Percentiles rank a stretch among this genome's conserved stretches.
Evolutionary conservation across 2,113 vertebrate species (phyloP).

Genomic region (Merops nubicus): DNA sequence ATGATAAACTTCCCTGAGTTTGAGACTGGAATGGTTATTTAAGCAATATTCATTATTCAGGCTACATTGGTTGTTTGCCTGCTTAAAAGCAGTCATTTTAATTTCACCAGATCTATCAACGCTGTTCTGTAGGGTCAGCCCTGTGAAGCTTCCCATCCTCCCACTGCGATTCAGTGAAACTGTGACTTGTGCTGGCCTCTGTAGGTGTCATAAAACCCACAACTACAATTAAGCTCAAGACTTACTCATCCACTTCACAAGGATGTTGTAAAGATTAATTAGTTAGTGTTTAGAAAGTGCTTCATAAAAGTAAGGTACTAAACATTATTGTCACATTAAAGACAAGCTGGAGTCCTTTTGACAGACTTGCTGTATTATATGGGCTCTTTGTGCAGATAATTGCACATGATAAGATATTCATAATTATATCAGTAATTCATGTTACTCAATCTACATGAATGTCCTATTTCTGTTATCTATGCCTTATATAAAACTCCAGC

Average conservation of each 20-base stretch:
- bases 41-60: not conserved
- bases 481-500: not conserved
- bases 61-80: not conserved
- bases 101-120: not conserved
- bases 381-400: conserved; percentile 7
- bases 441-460: not conserved
- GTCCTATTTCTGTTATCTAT: not conserved
- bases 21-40: not conserved
- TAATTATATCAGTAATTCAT: not conserved
- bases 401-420: not conserved
- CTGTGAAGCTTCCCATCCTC: not conserved
- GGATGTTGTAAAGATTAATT: not conserved
- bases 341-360: not conserved
- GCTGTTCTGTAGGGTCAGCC: not conserved
- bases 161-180: not conserved
- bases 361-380: not conserved
- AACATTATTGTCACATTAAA: conserved; percentile 31
- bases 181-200: not conserved
- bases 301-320: conserved; percentile 27
- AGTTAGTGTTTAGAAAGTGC: conserved; percentile 1
- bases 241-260: not conserved
- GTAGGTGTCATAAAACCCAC: not conserved
- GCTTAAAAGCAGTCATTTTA: not conserved
- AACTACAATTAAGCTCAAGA: not conserved
- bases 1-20: not conserved